Conservation (phyloP, 1,140 invertebrate species). For the Ruditapes philippinarum region DNA sequence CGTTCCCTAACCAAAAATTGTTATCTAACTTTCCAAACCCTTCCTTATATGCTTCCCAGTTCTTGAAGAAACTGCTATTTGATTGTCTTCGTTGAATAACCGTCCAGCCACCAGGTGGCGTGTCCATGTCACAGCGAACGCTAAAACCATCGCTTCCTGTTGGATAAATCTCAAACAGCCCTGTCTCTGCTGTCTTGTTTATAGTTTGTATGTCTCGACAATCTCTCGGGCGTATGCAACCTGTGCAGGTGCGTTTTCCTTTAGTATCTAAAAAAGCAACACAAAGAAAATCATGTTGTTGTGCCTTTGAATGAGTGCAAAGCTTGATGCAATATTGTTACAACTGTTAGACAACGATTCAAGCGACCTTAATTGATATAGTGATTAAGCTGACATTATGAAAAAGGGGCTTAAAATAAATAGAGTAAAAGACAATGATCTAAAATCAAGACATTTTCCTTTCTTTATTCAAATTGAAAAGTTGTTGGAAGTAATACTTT, state of each 20-base stretch:
- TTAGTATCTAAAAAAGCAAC: not conserved
- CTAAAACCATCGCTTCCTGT: not conserved
- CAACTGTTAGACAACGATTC: no score
- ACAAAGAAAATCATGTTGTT: no score
- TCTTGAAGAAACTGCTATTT: constrained; percentile 95
- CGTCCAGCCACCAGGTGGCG: constrained; percentile 94
- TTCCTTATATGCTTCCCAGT: constrained; percentile 92
- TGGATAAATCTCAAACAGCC: not conserved
- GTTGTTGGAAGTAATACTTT: no score
- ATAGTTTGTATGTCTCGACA: not conserved
- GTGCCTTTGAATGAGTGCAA: no score
- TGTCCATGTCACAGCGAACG: constrained; percentile 9
- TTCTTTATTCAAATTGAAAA: no score
- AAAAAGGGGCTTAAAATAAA: no score
- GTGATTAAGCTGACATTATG: no score
- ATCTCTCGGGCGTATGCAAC: not conserved
- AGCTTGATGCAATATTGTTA: no score
- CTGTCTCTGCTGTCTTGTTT: not conserved
- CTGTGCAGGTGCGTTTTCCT: not conserved
- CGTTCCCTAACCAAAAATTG: constrained; percentile 39
- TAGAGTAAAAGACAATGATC: no score
- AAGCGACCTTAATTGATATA: no score
- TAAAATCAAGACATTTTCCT: no score
- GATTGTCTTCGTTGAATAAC: constrained; percentile 93
- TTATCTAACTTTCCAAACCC: constrained; percentile 87